Evolutionary conservation across 2,797 vertebrate genomes (phyloP), one percentile per base, ranked within the genome.

Genomic region (Lophura swinhoii): DNA sequence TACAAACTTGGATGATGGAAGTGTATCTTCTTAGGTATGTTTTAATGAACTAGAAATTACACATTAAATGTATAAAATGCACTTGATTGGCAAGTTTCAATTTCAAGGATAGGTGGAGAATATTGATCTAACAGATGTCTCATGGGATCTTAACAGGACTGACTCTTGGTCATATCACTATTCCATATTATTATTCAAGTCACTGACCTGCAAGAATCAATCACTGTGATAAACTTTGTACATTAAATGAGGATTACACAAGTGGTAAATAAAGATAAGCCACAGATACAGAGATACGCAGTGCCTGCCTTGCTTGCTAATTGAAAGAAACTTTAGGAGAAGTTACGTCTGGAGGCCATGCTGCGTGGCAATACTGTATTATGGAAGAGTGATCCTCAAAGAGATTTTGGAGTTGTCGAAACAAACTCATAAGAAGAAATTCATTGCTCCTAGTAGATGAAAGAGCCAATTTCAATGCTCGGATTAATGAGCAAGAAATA

Each of bases 341-440:
- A 71, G 66, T 55, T 23, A 6, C 26, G 46, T 31, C 43, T 80
- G 43, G 0, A 71, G 44, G 14, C 41, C 56, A 43, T 4, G 35
- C 2, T 64, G 24, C 41, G 48, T 1, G 4, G 31, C 41, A 20
- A 11, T 41, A 8, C 12, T 46, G 55, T 35, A 55, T 20, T 0
- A 9, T 29, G 21, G 15, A 87, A 80, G 5, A 84, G 29, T 1
- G 1, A 70, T 48, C 59, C 51, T 1, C 2, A n/a, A 81, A 64
- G 56, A 68, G 28, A 68, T 14, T 62, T 37, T 5, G 17, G 26
- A 75, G 44, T 53, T 11, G 4, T 3, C 5, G 3, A 7, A 60
- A 66, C 4, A 84, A 78, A 66, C 14, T 46, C 48, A 2, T 0
- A 58, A 29, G 17, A 84, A 75, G 20, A 64, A 67, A 48, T 23